Base-by-base conservation (phyloP, 1,140 invertebrate species). In the Pseudomyrmex flavicornis region DNA sequence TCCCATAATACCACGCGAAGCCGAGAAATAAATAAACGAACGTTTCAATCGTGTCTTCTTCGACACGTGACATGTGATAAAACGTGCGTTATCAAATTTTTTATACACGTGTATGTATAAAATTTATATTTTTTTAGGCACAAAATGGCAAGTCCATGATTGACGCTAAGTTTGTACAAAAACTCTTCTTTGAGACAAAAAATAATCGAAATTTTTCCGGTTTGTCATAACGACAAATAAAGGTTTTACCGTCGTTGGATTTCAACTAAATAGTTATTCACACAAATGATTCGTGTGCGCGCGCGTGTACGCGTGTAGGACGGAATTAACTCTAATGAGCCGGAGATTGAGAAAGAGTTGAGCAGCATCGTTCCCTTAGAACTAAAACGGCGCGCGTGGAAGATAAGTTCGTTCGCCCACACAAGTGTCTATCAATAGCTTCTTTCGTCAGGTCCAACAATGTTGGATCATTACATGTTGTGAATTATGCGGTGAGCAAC, bases 361-460 rank as follows among this genome's bases (percentile, higher is more conserved):
- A 63, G 22, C 2, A 12, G 7, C 58, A 0, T 2, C 62, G 7
- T 35, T 76, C 7, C n/a, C n/a, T 76, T 54, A 74, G 56, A 62
- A 48, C 22, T 62, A 48, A 76, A 61, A 76, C 70, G 73, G 85
- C 52, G 22, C 63, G 63, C 62, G 35, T 35, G 5, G 35, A 35
- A 66, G 75, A 85, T 74, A 66, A 61, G 61, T 75, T 58, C 58
- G 70, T 46, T 90, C 88, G 80, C 89, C 88, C 66, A 89, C 88
- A 77, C 61, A 61, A 74, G 20, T 54, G 72, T 91, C 92, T 91
- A 92, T 92, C 90, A 92, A 92, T 92, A 92, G 91, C 86, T 84
- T 87, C 91, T 92, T 92, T 92, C 91, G 90, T 92, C 91, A 91
- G 91, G 88, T 90, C 89, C 63, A 85, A 87, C 89, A 79, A 90